phyloP scores from a whole-genome alignment of 2,888 invertebrate species.

The Catocala sponsa region DNA sequence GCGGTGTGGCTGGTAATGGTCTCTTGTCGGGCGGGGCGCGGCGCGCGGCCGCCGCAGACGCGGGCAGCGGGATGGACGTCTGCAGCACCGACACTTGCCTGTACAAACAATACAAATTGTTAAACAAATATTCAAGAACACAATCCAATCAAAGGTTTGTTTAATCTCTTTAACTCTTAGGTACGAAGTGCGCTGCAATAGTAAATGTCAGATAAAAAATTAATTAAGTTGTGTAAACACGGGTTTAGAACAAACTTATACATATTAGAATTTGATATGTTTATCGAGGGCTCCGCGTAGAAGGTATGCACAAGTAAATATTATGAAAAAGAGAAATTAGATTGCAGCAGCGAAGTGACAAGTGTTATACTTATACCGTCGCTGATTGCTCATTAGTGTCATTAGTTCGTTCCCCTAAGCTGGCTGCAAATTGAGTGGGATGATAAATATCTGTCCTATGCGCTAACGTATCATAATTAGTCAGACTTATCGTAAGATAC shows the following conservation, averaged over 20 bases:
- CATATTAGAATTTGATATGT: too few species aligned
- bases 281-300: too few species aligned
- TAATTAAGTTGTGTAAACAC: too few species aligned
- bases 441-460: constrained; percentile 9
- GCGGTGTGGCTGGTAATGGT: constrained; percentile 91
- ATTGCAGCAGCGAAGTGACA: constrained; percentile 5
- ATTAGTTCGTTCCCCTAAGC: constrained; percentile 7
- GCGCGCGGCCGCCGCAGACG: constrained; percentile 92
- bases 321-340: neutral
- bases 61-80: constrained; percentile 94
- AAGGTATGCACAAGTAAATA: too few species aligned
- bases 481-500: neutral
- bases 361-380: constrained; percentile 5
- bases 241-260: too few species aligned
- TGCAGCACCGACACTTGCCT: constrained; percentile 92
- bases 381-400: constrained; percentile 16
- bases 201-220: too few species aligned
- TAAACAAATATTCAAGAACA: constrained; percentile 18
- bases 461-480: constrained; percentile 2
- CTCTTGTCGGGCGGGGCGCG: constrained; percentile 94
- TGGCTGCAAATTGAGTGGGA: constrained; percentile 15
- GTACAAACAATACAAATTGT: constrained; percentile 58
- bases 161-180: neutral
- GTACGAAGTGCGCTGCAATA: too few species aligned
- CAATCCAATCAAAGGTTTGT: neutral